Percentiles rank a stretch among this genome's conserved stretches.
These are phyloP conservation scores for Cosmia trapezina DNA, from an alignment of 2,888 invertebrate species.

Conservation along the genomic window DNA sequence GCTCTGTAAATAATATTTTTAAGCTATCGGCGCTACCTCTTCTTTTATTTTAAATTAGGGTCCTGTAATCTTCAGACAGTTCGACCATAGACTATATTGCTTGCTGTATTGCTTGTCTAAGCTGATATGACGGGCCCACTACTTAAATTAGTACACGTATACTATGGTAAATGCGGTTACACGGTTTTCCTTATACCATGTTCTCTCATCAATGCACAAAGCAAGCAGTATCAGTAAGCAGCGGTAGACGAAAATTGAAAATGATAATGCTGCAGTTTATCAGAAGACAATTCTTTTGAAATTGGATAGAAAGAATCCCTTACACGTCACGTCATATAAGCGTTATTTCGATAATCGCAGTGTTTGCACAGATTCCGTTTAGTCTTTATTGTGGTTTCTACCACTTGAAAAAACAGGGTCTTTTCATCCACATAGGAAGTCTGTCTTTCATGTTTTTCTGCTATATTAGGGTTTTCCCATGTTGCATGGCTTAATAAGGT, in stretches of 20 bases:
- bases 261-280: no score
- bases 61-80: conserved; percentile 24
- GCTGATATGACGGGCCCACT: no score
- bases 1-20: conserved; percentile 62
- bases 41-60: conserved; percentile 13
- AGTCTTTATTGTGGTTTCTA: background rate
- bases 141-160: no score
- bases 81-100: conserved; percentile 11
- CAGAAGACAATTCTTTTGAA: background rate
- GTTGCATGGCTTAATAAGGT: background rate
- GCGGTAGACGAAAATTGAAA: background rate
- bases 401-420: background rate
- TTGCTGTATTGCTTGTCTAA: no score
- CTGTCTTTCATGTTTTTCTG: background rate
- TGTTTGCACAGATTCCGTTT: background rate
- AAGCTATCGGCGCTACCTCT: conserved; percentile 52
- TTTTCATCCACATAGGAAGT: background rate
- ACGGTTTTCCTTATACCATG: background rate
- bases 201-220: background rate
- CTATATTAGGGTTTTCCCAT: background rate
- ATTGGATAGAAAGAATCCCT: background rate
- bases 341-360: no score
- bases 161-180: no score
- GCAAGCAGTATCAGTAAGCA: background rate
- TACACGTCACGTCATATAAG: background rate